Base-by-base conservation (phyloP, 2,113 vertebrate genomes). In the Mustela nigripes region DNA sequence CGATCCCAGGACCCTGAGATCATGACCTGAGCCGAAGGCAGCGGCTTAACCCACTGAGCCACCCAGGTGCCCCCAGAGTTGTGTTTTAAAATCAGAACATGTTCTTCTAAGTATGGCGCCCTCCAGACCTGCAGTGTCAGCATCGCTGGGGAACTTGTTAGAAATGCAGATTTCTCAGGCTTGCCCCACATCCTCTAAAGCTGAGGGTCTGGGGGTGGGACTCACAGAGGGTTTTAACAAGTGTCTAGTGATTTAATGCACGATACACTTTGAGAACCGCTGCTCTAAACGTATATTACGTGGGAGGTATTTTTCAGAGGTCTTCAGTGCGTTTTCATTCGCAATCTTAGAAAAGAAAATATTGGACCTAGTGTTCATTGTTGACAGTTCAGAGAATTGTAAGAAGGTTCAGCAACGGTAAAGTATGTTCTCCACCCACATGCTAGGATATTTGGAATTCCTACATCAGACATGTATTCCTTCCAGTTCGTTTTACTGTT, bases 131-230 rank as follows among this genome's bases (percentile, higher is more conserved):
- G 65, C 15, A 69, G 39, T 24, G 62, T 60, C 58, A 45, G 9
- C 10, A 9, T 82, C 87, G 62, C 76, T 56, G 78, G 42, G n/a
- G 21, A 82, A 62, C 67, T 60, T 39, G 36, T 16, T n/a, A 53
- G 84, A 92, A 96, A 94, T 69, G n/a, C 76, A 69, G 16, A n/a
- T 53, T 53, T 67, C 45, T 85, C n/a, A 39, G 31, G 36, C 83
- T 11, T 9, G 12, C 33, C 21, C 81, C 24, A 48, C 18, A n/a
- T 42, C 39, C 24, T 42, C 39, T 45, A 39, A 36, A 60, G 26
- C 58, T 36, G 16, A 60, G 62, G 18, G 14, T 81, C 16, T 60
- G 28, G 7, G 14, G 36, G 2, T 26, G 3, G 48, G 15, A 11
- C 19, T 28, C 33, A 36, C 11, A 18, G 58, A 53, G 53, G 53